These are phyloP conservation scores for Tetramorium simillimum DNA, from an alignment of 1,140 invertebrate species.

Conservation along the genomic window DNA sequence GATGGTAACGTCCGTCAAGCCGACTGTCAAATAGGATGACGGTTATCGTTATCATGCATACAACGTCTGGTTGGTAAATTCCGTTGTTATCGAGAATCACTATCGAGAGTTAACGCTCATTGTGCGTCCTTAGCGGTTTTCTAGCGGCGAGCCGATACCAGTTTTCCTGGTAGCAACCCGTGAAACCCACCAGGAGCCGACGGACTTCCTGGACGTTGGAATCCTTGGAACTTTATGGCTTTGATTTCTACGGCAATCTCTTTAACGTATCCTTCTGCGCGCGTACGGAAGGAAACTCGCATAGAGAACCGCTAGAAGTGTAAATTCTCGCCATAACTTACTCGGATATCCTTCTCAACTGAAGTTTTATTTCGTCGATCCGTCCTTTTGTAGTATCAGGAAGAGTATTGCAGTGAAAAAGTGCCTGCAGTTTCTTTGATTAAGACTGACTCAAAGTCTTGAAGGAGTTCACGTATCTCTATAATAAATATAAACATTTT, in stretches of 20 bases:
- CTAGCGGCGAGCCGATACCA: neutral
- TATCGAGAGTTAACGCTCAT: constrained; percentile 28
- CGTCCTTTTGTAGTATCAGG: neutral
- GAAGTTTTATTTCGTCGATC: neutral
- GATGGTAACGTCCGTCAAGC: neutral
- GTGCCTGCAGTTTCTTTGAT: neutral
- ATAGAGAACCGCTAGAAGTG: constrained; percentile 14
- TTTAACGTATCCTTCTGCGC: neutral
- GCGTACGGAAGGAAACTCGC: neutral
- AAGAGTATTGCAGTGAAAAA: neutral
- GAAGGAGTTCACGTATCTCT: neutral
- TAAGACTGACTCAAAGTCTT: neutral
- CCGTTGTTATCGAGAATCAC: neutral
- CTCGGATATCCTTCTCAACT: neutral
- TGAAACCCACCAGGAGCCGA: neutral
- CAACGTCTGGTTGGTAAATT: neutral
- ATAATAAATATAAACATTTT: neutral
- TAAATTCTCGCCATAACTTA: constrained; percentile 18
- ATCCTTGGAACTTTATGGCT: constrained; percentile 46
- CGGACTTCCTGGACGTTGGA: constrained; percentile 39
- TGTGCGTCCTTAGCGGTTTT: constrained; percentile 41
- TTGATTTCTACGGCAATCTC: constrained; percentile 8
- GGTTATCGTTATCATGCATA: constrained; percentile 20
- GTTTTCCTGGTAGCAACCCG: constrained; percentile 15
- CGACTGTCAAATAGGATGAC: neutral